Evolutionary conservation across 2,888 invertebrate species (phyloP).

Genomic region (Conus canariensis): DNA sequence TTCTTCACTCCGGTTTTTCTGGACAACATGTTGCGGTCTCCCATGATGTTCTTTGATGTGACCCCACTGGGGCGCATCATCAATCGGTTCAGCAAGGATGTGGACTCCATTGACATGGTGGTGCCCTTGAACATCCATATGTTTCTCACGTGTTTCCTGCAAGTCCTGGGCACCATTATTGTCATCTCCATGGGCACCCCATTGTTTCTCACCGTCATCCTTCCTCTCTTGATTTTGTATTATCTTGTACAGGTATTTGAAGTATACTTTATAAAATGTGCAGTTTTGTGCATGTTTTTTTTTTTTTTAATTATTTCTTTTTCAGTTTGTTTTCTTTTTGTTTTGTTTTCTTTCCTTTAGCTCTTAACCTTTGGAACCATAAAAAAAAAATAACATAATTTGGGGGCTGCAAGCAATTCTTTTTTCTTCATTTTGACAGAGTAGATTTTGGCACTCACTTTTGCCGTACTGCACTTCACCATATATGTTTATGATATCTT

Average conservation of each 20-base stretch:
- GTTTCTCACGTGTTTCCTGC: conserved; percentile 50
- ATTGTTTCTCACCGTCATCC: conserved; percentile 59
- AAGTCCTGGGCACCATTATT: conserved; percentile 58
- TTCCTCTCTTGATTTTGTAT: conserved; percentile 66
- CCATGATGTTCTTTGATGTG: conserved; percentile 73
- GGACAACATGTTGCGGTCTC: conserved; percentile 67
- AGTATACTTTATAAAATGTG: background rate
- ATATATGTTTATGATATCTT: too few species aligned
- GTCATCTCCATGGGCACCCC: conserved; percentile 66
- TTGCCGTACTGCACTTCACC: too few species aligned
- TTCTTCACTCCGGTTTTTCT: conserved; percentile 75
- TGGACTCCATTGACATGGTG: conserved; percentile 66
- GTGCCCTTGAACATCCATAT: conserved; percentile 46
- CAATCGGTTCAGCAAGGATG: conserved; percentile 71
- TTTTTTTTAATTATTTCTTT: background rate
- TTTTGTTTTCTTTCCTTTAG: background rate
- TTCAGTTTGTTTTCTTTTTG: background rate
- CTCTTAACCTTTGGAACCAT: too few species aligned
- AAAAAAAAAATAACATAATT: too few species aligned
- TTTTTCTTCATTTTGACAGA: background rate
- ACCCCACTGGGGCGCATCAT: conserved; percentile 70
- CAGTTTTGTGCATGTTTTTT: background rate
- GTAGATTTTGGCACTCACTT: background rate
- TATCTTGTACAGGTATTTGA: conserved; percentile 66
- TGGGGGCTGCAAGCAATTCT: background rate